Percentiles rank a stretch among this genome's conserved stretches.
Evolutionary conservation across 2,113 vertebrate species (phyloP).

Genomic region (Oncorhynchus nerka): DNA sequence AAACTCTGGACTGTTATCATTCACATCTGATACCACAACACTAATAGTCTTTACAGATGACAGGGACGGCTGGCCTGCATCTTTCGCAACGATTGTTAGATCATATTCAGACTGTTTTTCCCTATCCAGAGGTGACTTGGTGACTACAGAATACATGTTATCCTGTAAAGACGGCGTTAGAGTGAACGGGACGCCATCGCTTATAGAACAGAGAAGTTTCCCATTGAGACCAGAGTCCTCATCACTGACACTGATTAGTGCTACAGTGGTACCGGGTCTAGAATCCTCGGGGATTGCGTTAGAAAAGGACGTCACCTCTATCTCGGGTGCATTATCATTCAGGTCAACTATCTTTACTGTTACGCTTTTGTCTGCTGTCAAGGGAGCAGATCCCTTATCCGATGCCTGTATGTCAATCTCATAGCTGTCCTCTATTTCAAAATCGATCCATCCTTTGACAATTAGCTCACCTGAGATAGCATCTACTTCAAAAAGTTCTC

Average conservation of each 20-base stretch:
- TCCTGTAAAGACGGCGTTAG: not conserved
- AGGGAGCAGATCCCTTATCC: not conserved
- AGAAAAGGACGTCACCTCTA: constrained; percentile 17
- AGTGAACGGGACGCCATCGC: constrained; percentile 6
- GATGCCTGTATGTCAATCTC: constrained; percentile 26
- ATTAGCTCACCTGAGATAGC: constrained; percentile 6
- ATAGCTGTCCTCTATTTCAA: constrained; percentile 12
- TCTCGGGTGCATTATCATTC: constrained; percentile 23
- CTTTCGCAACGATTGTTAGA: constrained; percentile 3
- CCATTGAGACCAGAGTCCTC: constrained; percentile 14
- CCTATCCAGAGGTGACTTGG: constrained; percentile 11
- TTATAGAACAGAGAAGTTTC: constrained; percentile 5
- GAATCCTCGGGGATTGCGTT: constrained; percentile 10
- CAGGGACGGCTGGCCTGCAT: not conserved
- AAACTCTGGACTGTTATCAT: constrained; percentile 23
- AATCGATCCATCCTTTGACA: constrained; percentile 20
- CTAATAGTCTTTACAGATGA: constrained; percentile 11
- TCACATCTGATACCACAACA: constrained; percentile 17
- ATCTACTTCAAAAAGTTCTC: constrained; percentile 15
- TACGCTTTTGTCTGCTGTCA: constrained; percentile 5
- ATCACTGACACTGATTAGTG: constrained; percentile 9
- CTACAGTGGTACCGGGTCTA: constrained; percentile 2
- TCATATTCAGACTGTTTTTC: constrained; percentile 3
- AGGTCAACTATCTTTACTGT: constrained; percentile 8
- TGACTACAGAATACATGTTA: constrained; percentile 17